Evolutionary conservation across 2,888 invertebrate species (phyloP).

Genomic region (Tanytarsus gracilentus): DNA sequence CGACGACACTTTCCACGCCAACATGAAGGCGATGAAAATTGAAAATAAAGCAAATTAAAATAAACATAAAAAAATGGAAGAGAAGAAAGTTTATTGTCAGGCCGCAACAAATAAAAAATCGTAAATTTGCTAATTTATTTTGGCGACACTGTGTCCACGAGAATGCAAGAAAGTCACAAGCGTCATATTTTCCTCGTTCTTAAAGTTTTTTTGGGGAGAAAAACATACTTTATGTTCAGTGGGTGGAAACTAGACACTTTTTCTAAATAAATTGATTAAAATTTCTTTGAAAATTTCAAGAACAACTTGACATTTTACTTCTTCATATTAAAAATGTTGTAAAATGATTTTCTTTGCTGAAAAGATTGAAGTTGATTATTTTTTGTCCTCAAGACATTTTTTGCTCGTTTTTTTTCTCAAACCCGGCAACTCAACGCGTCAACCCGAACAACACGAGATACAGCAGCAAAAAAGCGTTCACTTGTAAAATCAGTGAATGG

Average conservation of each 20-base stretch:
- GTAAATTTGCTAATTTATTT: conserved; percentile 25
- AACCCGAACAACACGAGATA: background rate
- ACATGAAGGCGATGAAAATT: conserved; percentile 3
- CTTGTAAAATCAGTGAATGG: conserved; percentile 13
- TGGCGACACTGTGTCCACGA: conserved; percentile 23
- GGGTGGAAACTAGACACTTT: too few relatives aligned
- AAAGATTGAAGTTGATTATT: too few relatives aligned
- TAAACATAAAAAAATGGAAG: background rate
- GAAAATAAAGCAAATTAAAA: conserved; percentile 12
- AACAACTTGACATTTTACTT: too few relatives aligned
- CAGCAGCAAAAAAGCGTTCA: background rate
- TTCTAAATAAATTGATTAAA: too few relatives aligned
- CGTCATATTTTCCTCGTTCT: too few relatives aligned
- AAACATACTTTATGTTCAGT: conserved; percentile 3
- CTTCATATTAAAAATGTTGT: background rate
- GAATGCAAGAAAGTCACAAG: background rate
- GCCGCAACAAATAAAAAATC: conserved; percentile 12
- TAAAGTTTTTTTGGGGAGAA: too few relatives aligned
- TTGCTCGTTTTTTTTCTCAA: too few relatives aligned
- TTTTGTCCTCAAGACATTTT: too few relatives aligned
- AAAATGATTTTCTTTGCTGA: background rate
- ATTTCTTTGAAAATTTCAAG: too few relatives aligned
- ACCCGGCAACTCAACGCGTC: too few relatives aligned
- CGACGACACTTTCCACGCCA: too few relatives aligned
- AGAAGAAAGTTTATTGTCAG: background rate